phyloP scores from a whole-genome alignment of 2,113 vertebrate genomes.

The Pelecanus crispus region DNA sequence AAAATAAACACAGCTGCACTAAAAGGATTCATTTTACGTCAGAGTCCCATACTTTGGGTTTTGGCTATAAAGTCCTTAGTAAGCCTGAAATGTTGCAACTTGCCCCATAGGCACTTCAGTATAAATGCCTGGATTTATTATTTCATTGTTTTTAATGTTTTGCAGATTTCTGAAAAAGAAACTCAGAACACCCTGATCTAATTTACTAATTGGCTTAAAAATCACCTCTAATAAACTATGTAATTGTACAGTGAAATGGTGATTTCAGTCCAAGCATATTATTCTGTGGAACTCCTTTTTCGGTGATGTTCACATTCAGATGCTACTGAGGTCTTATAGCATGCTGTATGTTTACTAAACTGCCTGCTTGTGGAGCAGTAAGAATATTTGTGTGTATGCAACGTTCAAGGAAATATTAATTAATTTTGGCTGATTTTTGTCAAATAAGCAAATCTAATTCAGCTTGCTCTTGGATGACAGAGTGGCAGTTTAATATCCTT shows the following conservation, averaged over 20 bases:
- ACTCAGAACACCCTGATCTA: background rate
- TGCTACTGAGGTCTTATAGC: background rate
- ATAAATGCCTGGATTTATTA: background rate
- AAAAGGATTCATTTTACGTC: background rate
- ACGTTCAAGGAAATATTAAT: conserved; percentile 2
- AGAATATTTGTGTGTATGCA: background rate
- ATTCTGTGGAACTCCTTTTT: background rate
- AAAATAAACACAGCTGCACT: conserved; percentile 28
- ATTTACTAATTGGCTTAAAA: conserved; percentile 9
- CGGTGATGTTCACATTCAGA: background rate
- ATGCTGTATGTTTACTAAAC: background rate
- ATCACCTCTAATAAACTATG: background rate
- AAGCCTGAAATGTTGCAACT: background rate
- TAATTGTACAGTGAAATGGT: background rate
- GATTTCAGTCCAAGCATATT: background rate
- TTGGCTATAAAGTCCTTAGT: background rate
- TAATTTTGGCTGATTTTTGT: background rate
- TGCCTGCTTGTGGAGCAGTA: background rate
- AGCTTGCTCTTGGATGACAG: background rate
- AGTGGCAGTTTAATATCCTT: background rate
- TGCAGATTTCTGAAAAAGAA: background rate
- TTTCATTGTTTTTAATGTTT: background rate
- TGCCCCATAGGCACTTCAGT: background rate
- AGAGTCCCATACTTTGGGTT: background rate
- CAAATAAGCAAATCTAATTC: background rate